Base-by-base conservation (phyloP, 2,113 vertebrate species). In the Rhea americana region DNA sequence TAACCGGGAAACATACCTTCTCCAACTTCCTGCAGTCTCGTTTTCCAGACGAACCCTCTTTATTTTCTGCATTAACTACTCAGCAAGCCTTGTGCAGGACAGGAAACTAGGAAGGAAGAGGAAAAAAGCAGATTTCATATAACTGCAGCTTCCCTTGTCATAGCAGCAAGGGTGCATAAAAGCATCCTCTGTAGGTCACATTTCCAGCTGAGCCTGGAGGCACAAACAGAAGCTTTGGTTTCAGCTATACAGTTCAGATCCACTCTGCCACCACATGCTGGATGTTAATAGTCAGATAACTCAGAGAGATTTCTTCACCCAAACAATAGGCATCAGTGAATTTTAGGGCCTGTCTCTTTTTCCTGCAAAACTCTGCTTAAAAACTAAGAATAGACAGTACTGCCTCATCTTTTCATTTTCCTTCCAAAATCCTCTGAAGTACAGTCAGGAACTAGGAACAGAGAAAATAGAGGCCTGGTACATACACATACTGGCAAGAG, bases 31-130 rank as follows among this genome's bases (percentile, higher is more conserved):
- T 94, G 98, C 97, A 95, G 97, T 97, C 96, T 98, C 97, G 95
- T 98, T 98, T 98, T 98, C 98, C 98, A 98, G 98, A 96, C 99
- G 99, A 91, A 98, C 97, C 97, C 98, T 99, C 98, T 99, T 99
- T 97, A 98, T 98, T 98, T 98, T 99, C 98, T 98, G 98, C 99
- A 99, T 99, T 95, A 99, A 99, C 98, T 93, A 97, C 96, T 98
- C 95, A 81, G 98, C 96, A 17, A 97, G 94, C 98, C 97, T 97
- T 94, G 94, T 95, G 98, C 97, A 98, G 97, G 97, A 95, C 95
- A 97, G 97, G 96, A 98, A 98, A 98, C 99, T 99, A 94, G 43
- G 26, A 30, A 86, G 94, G 68, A 83, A 95, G 82, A 85, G 51
- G 50, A 61, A 63, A 91, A 50, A 62, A 62, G 74, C 45, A 37